phyloP scores from a whole-genome alignment of 2,888 invertebrate species.

The Sphecodes monilicornis region DNA sequence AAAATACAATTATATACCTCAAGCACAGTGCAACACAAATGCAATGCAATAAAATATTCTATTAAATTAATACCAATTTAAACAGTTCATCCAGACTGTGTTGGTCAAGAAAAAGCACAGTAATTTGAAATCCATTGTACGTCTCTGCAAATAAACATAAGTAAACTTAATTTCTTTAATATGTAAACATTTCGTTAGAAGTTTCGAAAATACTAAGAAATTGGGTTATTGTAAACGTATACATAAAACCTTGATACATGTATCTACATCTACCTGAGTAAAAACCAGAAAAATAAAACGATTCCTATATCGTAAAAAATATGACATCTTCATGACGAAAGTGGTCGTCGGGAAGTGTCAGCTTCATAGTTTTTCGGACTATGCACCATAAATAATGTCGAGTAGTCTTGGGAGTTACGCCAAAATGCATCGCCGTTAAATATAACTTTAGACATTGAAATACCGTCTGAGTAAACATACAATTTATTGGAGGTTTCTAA shows the following conservation, averaged over 20 bases:
- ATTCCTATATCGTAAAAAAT: constrained; percentile 13
- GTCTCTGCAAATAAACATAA: constrained; percentile 11
- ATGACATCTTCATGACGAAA: constrained; percentile 33
- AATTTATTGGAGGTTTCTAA: constrained; percentile 52
- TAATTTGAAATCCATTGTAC: constrained; percentile 11
- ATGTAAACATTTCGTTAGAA: background rate
- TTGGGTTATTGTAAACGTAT: background rate
- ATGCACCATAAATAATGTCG: constrained; percentile 68
- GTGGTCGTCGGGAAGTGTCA: constrained; percentile 12
- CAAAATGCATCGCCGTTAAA: constrained; percentile 77
- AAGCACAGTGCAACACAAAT: constrained; percentile 5
- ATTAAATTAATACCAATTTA: background rate
- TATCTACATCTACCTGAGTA: background rate
- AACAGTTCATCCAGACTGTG: background rate
- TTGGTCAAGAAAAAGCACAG: background rate
- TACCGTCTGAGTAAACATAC: constrained; percentile 68
- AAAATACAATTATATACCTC: constrained; percentile 25
- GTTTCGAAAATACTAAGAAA: background rate
- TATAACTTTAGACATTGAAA: constrained; percentile 73
- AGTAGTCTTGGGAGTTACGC: constrained; percentile 72
- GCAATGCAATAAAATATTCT: constrained; percentile 6
- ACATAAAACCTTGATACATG: background rate
- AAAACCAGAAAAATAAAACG: background rate
- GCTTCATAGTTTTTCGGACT: constrained; percentile 48
- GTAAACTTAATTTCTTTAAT: background rate